Percentiles rank a stretch among this genome's conserved stretches.
phyloP scores from a whole-genome alignment of 2,888 invertebrate species.

The Carabus problematicus region DNA sequence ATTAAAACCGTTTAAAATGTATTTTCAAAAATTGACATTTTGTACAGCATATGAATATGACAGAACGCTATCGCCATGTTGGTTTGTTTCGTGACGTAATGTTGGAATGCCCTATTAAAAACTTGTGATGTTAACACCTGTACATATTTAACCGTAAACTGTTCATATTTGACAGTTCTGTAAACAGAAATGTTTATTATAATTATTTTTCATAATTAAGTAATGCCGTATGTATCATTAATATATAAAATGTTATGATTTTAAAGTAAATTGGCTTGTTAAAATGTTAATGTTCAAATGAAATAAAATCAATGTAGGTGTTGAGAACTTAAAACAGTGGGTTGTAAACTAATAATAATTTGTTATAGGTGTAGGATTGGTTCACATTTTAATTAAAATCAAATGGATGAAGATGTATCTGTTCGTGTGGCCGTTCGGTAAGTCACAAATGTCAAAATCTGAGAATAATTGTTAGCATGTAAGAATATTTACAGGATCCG shows the following conservation, averaged over 20 bases:
- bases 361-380: slow-evolving; percentile 43
- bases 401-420: slow-evolving; percentile 71
- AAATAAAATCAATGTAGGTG: slow-evolving; percentile 51
- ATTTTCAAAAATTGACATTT: too few species aligned
- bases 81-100: too few species aligned
- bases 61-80: too few species aligned
- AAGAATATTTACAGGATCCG: slow-evolving; percentile 75
- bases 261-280: slow-evolving; percentile 47
- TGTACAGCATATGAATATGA: too few species aligned
- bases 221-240: too few species aligned
- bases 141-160: too few species aligned
- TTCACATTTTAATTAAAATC: slow-evolving; percentile 50
- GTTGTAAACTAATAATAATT: slow-evolving; percentile 21
- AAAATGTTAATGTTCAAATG: slow-evolving; percentile 47
- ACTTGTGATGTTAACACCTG: too few species aligned
- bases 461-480: not conserved
- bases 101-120: too few species aligned
- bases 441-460: slow-evolving; percentile 47
- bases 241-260: slow-evolving; percentile 32
- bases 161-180: too few species aligned
- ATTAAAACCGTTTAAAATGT: too few species aligned
- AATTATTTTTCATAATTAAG: too few species aligned
- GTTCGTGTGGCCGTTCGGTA: slow-evolving; percentile 76
- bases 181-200: too few species aligned
- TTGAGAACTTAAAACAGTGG: slow-evolving; percentile 47